Percentiles rank a stretch among this genome's conserved stretches.
These are phyloP conservation scores for Prosapia bicincta DNA, from an alignment of 2,888 invertebrate species.

Conservation along the genomic window DNA sequence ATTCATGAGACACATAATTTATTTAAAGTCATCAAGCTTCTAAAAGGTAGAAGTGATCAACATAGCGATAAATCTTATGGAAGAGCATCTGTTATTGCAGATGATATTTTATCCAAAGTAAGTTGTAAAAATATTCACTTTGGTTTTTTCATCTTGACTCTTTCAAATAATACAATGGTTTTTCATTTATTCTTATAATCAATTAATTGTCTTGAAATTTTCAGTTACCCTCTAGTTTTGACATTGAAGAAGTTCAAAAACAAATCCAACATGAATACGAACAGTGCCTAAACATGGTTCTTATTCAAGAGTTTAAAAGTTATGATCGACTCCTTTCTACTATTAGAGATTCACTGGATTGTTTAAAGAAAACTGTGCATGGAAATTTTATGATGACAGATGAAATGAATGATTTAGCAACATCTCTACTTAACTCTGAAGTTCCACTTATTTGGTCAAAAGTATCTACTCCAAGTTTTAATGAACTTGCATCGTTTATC, in stretches of 20 bases:
- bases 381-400: conserved; percentile 86
- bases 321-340: conserved; percentile 63
- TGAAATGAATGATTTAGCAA: conserved; percentile 69
- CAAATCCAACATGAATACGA: neutral
- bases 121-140: neutral
- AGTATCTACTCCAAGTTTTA: conserved; percentile 84
- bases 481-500: conserved; percentile 78
- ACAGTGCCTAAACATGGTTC: conserved; percentile 66
- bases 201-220: too few relatives aligned
- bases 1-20: neutral
- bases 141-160: too few relatives aligned
- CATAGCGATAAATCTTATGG: neutral
- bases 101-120: neutral
- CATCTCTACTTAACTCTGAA: conserved; percentile 65
- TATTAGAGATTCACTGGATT: conserved; percentile 62
- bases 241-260: neutral
- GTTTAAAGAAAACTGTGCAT: conserved; percentile 75
- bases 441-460: conserved; percentile 79
- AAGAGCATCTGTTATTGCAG: neutral
- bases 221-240: conserved; percentile 48
- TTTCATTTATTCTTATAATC: too few relatives aligned
- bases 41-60: neutral
- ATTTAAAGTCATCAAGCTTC: neutral
- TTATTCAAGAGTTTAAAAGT: conserved; percentile 72
- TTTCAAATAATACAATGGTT: too few relatives aligned